Percentiles rank a stretch among this genome's conserved stretches.
Conservation (phyloP, 2,797 vertebrate genomes). For the Muscicapa striata region DNA sequence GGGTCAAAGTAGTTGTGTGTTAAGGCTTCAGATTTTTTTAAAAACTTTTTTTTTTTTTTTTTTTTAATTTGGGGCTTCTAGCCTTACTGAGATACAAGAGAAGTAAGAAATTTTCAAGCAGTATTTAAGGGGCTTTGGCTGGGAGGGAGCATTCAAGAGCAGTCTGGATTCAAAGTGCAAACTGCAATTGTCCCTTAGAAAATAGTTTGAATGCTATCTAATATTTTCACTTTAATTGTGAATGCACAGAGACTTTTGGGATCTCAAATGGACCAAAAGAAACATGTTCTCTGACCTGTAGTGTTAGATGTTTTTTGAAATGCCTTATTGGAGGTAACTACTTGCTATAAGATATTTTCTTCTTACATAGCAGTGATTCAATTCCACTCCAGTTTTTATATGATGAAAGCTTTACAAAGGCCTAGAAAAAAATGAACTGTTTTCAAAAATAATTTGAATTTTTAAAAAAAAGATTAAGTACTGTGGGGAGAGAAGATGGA, state of each 20-base stretch:
- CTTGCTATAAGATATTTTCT: not conserved
- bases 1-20: not conserved
- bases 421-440: not conserved
- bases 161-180: not conserved
- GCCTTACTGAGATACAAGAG: not conserved
- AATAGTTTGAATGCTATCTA: not conserved
- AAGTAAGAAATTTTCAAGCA: not conserved
- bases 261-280: not conserved
- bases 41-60: not conserved
- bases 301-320: not conserved
- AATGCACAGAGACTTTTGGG: not conserved
- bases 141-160: not conserved
- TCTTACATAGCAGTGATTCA: not conserved
- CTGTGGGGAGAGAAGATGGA: not conserved
- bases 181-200: not conserved
- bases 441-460: not conserved
- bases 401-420: not conserved
- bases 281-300: not conserved
- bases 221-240: not conserved
- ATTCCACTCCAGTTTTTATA: not conserved
- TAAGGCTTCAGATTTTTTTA: not conserved
- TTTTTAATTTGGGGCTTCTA: not conserved
- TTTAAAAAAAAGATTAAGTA: not conserved
- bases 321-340: not conserved
- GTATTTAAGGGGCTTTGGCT: rapidly evolving